Conservation (phyloP, 2,113 vertebrate genomes). For the Hiodon alosoides region DNA sequence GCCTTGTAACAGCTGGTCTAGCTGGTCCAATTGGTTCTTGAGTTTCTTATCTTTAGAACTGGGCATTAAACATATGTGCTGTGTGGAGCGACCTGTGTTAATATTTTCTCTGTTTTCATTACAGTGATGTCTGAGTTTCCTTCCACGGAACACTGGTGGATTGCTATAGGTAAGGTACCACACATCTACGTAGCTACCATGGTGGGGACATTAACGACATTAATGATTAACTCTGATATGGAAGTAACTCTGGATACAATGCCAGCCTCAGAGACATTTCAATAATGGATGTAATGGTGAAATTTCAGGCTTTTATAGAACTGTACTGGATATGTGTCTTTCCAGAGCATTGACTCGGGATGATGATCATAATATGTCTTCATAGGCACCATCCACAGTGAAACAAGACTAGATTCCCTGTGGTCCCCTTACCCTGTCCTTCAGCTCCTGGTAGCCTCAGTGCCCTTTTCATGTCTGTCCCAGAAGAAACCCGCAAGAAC, state of each 20-base stretch:
- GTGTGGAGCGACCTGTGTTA: background rate
- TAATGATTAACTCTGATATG: conserved; percentile 3
- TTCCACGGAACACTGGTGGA: conserved; percentile 67
- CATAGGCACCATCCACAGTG: too few relatives aligned
- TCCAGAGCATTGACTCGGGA: too few relatives aligned
- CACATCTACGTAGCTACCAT: background rate
- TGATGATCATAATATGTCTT: too few relatives aligned
- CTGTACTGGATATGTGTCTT: too few relatives aligned
- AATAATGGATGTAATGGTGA: conserved; percentile 5
- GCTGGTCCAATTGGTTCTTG: background rate
- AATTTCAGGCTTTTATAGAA: background rate
- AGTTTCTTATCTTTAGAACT: background rate
- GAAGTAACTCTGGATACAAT: background rate
- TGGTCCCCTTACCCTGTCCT: too few relatives aligned
- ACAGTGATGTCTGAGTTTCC: conserved; percentile 60
- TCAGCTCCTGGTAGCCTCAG: too few relatives aligned
- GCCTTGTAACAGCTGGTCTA: background rate
- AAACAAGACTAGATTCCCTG: too few relatives aligned
- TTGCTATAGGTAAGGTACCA: conserved; percentile 58
- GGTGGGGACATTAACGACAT: background rate
- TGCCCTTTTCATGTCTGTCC: too few relatives aligned
- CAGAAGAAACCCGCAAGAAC: too few relatives aligned
- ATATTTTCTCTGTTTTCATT: conserved; percentile 11
- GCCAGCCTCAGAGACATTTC: background rate
- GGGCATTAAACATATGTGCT: background rate